Conservation (phyloP, 2,888 invertebrate species). For the Pardosa pseudoannulata region DNA sequence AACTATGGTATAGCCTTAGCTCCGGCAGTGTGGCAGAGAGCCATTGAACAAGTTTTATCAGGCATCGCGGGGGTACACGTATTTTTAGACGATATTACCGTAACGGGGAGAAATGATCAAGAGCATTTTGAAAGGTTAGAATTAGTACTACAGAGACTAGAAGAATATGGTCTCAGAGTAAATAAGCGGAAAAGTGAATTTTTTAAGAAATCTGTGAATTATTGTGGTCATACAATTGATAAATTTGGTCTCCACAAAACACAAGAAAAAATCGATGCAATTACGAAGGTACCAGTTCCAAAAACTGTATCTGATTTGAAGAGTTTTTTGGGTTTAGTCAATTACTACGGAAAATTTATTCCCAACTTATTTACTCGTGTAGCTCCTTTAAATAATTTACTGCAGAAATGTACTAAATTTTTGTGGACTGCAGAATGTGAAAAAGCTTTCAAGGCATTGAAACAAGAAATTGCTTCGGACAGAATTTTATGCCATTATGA, state of each 20-base stretch:
- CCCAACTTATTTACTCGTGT: conserved; percentile 46
- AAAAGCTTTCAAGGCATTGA: conserved; percentile 49
- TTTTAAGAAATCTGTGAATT: conserved; percentile 34
- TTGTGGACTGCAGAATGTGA: conserved; percentile 48
- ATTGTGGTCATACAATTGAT: conserved; percentile 45
- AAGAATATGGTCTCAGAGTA: conserved; percentile 21
- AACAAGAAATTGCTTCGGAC: conserved; percentile 42
- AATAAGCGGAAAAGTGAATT: conserved; percentile 17
- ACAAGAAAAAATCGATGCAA: conserved; percentile 45
- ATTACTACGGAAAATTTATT: conserved; percentile 50
- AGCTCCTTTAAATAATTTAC: conserved; percentile 31
- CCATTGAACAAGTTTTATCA: conserved; percentile 38
- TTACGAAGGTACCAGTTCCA: conserved; percentile 49
- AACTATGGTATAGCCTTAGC: conserved; percentile 77
- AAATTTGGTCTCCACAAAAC: conserved; percentile 47
- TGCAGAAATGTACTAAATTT: conserved; percentile 44
- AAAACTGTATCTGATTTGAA: conserved; percentile 49
- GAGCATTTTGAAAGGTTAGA: conserved; percentile 35
- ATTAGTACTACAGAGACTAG: conserved; percentile 10
- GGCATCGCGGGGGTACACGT: conserved; percentile 26
- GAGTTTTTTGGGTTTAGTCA: conserved; percentile 47
- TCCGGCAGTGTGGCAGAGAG: conserved; percentile 74
- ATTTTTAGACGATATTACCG: conserved; percentile 28
- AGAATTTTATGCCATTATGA: conserved; percentile 75
- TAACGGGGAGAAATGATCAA: conserved; percentile 26